These are phyloP conservation scores for Erythrolamprus reginae DNA, from an alignment of 2,113 vertebrate genomes.

Conservation along the genomic window DNA sequence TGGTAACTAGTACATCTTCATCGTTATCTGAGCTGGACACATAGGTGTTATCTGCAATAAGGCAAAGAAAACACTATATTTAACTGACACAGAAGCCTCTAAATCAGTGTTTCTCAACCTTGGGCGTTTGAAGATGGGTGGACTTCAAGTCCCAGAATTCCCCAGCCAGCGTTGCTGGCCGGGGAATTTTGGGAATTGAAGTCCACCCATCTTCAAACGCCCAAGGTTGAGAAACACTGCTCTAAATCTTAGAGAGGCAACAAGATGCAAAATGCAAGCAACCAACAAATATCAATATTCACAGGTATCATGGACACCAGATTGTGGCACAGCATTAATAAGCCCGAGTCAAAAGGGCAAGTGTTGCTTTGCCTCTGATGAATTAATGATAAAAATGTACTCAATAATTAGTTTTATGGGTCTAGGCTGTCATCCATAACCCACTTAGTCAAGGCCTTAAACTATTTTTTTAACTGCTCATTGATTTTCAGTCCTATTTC, in stretches of 20 bases:
- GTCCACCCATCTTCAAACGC: too few relatives aligned
- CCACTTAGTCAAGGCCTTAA: background rate
- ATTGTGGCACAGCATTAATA: background rate
- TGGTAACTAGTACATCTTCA: slow-evolving; percentile 87
- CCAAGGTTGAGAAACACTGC: too few relatives aligned
- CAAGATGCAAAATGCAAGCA: background rate
- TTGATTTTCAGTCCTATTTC: slow-evolving; percentile 27
- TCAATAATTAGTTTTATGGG: slow-evolving; percentile 24
- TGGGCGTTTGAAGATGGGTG: too few relatives aligned
- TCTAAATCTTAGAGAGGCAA: too few relatives aligned
- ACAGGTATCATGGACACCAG: background rate
- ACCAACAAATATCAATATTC: background rate
- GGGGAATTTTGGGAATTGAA: too few relatives aligned
- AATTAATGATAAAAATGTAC: slow-evolving; percentile 9
- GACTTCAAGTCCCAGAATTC: too few relatives aligned
- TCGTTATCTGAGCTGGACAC: slow-evolving; percentile 89
- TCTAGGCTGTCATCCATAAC: slow-evolving; percentile 24
- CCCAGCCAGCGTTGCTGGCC: too few relatives aligned
- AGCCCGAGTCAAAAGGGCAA: background rate
- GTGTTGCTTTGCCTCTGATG: background rate
- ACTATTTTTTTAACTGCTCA: slow-evolving; percentile 15
- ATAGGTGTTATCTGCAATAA: slow-evolving; percentile 81
- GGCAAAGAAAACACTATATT: background rate
- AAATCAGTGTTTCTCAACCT: too few relatives aligned
- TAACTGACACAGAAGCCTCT: background rate